phyloP scores from a whole-genome alignment of 1,140 invertebrate species.

The Lordiphosa clarofinis region DNA sequence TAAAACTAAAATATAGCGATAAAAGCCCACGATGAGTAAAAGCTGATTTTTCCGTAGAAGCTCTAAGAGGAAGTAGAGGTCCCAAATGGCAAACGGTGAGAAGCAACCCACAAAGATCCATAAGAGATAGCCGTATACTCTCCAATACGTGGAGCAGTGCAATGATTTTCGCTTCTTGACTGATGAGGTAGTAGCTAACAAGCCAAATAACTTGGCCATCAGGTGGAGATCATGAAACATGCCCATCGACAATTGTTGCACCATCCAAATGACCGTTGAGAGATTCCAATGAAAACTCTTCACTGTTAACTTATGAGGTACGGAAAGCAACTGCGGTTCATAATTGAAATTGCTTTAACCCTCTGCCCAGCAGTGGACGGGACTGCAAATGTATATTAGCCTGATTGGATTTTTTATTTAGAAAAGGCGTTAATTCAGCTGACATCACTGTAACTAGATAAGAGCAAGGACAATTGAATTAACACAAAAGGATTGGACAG shows the following conservation, averaged over 20 bases:
- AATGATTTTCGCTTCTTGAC: background rate
- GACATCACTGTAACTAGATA: constrained; percentile 28
- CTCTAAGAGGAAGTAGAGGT: constrained; percentile 27
- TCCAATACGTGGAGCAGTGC: constrained; percentile 21
- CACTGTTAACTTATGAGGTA: background rate
- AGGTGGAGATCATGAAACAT: constrained; percentile 25
- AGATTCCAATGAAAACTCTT: background rate
- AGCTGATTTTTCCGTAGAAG: constrained; percentile 40
- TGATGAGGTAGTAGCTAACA: constrained; percentile 27
- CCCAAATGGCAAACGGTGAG: constrained; percentile 36
- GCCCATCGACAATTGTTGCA: constrained; percentile 18
- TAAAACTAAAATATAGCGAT: constrained; percentile 40
- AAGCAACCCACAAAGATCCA: constrained; percentile 33
- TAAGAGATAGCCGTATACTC: constrained; percentile 42
- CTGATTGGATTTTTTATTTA: constrained; percentile 71
- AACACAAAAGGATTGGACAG: background rate
- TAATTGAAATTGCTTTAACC: constrained; percentile 32
- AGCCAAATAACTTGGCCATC: constrained; percentile 36
- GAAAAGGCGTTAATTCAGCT: constrained; percentile 47
- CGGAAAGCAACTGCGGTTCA: constrained; percentile 11
- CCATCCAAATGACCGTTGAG: constrained; percentile 8
- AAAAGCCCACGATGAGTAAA: constrained; percentile 42
- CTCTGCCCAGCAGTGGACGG: background rate
- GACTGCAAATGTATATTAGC: constrained; percentile 49
- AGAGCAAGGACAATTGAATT: constrained; percentile 13